A percentile compares a stretch with the other conserved stretches of the same genome.
These are phyloP conservation scores for Arge pagana DNA, from an alignment of 2,888 invertebrate species.

Conservation along the genomic window DNA sequence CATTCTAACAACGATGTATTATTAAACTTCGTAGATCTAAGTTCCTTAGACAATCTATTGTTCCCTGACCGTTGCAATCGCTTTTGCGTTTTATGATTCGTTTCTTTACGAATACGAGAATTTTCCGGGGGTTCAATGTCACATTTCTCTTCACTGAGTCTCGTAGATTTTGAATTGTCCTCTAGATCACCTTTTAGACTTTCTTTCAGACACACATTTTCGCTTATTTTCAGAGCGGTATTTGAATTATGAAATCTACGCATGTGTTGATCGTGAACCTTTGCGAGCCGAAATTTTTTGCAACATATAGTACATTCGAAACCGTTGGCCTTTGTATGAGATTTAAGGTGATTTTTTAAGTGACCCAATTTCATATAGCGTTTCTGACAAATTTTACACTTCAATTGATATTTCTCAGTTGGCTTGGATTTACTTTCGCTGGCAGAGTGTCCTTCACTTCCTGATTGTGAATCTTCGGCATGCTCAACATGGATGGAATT, in stretches of 20 bases:
- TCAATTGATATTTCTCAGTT: conserved; percentile 29
- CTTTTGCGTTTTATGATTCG: conserved; percentile 11
- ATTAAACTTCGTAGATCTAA: conserved; percentile 22
- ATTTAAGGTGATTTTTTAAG: conserved; percentile 42
- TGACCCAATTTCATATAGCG: conserved; percentile 40
- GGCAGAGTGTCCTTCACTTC: not conserved
- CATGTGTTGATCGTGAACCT: conserved; percentile 39
- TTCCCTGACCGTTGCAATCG: not conserved
- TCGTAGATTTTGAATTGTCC: conserved; percentile 5
- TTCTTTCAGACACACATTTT: not conserved
- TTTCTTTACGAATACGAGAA: not conserved
- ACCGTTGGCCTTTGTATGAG: conserved; percentile 31
- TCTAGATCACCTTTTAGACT: conserved; percentile 6
- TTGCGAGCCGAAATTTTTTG: conserved; percentile 38
- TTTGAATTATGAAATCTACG: conserved; percentile 33
- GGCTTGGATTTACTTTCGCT: not conserved
- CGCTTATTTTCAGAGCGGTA: not conserved
- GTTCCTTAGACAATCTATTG: conserved; percentile 21
- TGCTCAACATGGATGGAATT: conserved; percentile 14
- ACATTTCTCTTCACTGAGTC: not conserved
- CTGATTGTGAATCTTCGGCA: conserved; percentile 7
- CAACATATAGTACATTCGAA: conserved; percentile 39
- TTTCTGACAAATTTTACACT: conserved; percentile 43
- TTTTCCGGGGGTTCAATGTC: not conserved
- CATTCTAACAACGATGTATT: conserved; percentile 37